These are phyloP conservation scores for Nasonia giraulti DNA, from an alignment of 1,140 invertebrate genomes.

Conservation along the genomic window DNA sequence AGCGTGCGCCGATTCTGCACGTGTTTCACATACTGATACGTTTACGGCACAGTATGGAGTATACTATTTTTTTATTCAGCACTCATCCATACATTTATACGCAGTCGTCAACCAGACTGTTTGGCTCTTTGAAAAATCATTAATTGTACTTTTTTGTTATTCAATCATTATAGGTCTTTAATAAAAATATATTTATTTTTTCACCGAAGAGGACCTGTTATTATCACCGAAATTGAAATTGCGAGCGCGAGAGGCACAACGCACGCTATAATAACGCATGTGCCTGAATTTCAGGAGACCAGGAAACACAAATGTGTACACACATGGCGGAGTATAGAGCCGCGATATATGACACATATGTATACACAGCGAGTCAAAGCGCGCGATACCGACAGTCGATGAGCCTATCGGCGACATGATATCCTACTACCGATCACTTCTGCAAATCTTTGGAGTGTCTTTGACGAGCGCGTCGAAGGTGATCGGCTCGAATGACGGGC, in stretches of 20 bases:
- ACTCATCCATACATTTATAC: neutral
- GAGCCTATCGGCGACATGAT: constrained; percentile 52
- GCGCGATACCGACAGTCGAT: constrained; percentile 8
- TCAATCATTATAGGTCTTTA: too few species aligned
- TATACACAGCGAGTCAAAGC: neutral
- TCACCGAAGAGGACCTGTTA: too few species aligned
- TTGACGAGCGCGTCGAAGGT: constrained; percentile 25
- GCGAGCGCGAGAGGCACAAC: neutral
- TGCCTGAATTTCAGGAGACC: too few species aligned
- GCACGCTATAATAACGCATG: too few species aligned
- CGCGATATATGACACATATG: neutral
- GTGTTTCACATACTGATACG: neutral
- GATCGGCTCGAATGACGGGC: neutral
- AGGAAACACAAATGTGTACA: neutral
- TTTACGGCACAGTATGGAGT: too few species aligned
- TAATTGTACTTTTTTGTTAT: too few species aligned
- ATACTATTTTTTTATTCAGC: too few species aligned
- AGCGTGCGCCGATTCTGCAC: constrained; percentile 3
- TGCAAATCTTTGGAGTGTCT: constrained; percentile 55
- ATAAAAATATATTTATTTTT: too few species aligned
- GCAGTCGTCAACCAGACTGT: too few species aligned
- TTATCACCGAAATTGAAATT: too few species aligned
- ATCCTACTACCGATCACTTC: constrained; percentile 53
- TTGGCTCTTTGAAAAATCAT: too few species aligned
- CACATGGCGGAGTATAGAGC: neutral